Percentiles rank a stretch among this genome's conserved stretches.
Evolutionary conservation across 2,888 invertebrate genomes (phyloP).

Genomic region (Epiblema foenella): DNA sequence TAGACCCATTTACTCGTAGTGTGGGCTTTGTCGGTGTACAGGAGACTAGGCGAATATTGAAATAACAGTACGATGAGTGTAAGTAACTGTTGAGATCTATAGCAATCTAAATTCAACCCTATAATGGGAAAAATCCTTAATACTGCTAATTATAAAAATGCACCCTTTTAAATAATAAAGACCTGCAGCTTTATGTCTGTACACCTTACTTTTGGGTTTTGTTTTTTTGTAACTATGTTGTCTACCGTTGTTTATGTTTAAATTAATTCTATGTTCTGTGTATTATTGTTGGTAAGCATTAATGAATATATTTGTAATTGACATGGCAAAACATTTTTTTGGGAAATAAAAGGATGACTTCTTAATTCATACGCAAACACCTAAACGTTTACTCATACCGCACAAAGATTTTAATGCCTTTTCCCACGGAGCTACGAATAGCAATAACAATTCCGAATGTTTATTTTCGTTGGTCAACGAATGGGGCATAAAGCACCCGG

Average conservation of each 20-base stretch:
- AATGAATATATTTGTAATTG: too few species aligned
- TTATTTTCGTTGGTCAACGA: slow-evolving; percentile 44
- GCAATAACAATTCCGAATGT: slow-evolving; percentile 38
- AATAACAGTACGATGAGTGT: not conserved
- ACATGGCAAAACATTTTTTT: not conserved
- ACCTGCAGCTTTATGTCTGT: too few species aligned
- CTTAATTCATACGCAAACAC: slow-evolving; percentile 2
- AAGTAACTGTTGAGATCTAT: not conserved
- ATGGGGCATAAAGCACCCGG: slow-evolving; percentile 37
- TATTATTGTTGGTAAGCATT: too few species aligned
- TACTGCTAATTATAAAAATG: too few species aligned
- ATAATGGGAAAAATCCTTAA: too few species aligned
- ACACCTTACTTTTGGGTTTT: too few species aligned
- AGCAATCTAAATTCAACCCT: not conserved
- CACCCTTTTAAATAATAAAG: too few species aligned
- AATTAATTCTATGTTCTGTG: not conserved
- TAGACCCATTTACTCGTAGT: too few species aligned
- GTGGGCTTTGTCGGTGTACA: too few species aligned
- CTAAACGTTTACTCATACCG: not conserved
- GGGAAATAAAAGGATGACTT: not conserved
- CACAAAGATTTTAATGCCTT: slow-evolving; percentile 8
- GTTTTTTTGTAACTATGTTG: too few species aligned
- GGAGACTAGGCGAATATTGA: too few species aligned
- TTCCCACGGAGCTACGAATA: slow-evolving; percentile 32
- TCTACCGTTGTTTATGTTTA: too few species aligned